Evolutionary conservation across 2,113 vertebrate genomes (phyloP), one percentile per base, ranked within the genome.

Genomic region (Ginglymostoma cirratum): DNA sequence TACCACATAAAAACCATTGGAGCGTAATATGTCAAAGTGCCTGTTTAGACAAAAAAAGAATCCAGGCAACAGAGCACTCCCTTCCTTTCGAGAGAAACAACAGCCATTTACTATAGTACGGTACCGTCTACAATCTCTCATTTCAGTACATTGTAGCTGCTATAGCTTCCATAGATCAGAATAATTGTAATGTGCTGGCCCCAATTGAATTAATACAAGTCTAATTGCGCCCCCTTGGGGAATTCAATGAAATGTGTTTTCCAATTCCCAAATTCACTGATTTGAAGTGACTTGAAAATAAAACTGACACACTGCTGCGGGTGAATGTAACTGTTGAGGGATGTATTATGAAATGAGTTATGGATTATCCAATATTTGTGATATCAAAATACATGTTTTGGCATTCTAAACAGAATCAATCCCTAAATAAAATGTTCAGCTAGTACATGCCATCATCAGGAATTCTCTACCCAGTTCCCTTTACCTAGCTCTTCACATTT

Each of bases 211-310:
- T 23, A 66, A 66, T 23, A 93, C 34, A 93, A n/a, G 89, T 93
- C 89, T 93, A 93, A 93, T 93, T 93, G 89, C 89, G 89, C 89
- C 89, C 89, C 89, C 89, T 93, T 93, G 89, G 89, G 89, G 89
- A 93, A 38, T 93, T n/a, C 24, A 89, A 61, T 93, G 66, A 93
- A 66, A 66, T 66, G n/a, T 5, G 66, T 38, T 67, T 87, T 66
- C 12, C 87, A 90, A 30, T 34, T 61, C 87, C 61, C 24, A 90
- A 89, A 55, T 55, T 92, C 55, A 66, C 34, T 92, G 55, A 92
- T 92, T n/a, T 34, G n/a, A 92, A 66, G n/a, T 66, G 21, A 38
- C 19, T 38, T 93, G 61, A n/a, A 19, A 93, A 66, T 93, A 66
- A 38, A 93, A 34, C 5, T 38, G 38, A 24, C 30, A 65, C 1